Base-by-base conservation (phyloP, 2,113 vertebrate species). In the Oreochromis niloticus region DNA sequence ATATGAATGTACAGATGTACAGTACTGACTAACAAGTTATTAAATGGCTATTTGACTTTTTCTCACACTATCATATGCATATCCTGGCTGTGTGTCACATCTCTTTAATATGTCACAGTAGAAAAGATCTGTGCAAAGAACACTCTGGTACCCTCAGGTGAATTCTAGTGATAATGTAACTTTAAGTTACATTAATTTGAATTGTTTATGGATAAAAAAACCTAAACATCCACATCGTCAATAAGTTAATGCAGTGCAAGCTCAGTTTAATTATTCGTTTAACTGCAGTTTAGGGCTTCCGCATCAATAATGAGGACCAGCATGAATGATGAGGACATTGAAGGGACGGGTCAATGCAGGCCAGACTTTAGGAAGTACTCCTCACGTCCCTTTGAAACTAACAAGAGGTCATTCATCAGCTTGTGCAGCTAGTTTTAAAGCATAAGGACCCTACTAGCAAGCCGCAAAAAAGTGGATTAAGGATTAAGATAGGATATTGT, bases 301-400 rank as follows among this genome's bases (percentile, higher is more conserved):
- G 57, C 59, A 34, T 34, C 16, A 61, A 34, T 34, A 16, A 19
- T 0, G 30, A 34, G 6, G 30, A 63, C 27, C 57, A 32, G 57
- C 27, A 61, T 63, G 16, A 61, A 61, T 34, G 57, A 61, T 34
- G 16, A 61, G 30, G 59, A 61, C 59, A 34, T 2, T 61, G 59
- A 34, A 19, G 3, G 9, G 9, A 61, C 1, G 0, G 16, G 59
- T 17, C 59, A 34, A 0, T 19, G 30, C 59, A 3, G 30, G 57
- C 2, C 57, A 19, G 59, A 34, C 59, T 61, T 61, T 34, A 34
- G 16, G 59, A 34, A 34, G 59, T 1, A 0, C 57, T 61, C 27
- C 14, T 61, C 27, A 2, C 0, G 0, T 63, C 30, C 16, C 5
- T 34, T 0, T 61, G 57, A 61, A 61, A 61, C 57, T 61, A 61